Evolutionary conservation across 2,797 vertebrate genomes (phyloP).

Genomic region (Furcifer pardalis): DNA sequence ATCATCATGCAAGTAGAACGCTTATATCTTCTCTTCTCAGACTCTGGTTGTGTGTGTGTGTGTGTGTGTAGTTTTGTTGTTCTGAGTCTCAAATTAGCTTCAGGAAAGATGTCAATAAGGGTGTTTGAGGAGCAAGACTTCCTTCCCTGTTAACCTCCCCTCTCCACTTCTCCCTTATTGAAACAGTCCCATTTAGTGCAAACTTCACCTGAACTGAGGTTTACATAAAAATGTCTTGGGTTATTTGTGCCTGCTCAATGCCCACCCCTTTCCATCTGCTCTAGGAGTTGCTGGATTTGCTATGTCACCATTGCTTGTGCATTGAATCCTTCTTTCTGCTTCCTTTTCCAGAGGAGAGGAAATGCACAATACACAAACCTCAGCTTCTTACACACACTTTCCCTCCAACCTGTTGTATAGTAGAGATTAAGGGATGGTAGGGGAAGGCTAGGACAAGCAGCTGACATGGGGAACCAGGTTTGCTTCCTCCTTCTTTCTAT

Average conservation of each 20-base stretch:
- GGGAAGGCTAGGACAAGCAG: constrained; percentile 28
- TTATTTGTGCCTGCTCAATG: constrained; percentile 10
- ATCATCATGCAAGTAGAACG: constrained; percentile 79
- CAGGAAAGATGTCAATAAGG: constrained; percentile 52
- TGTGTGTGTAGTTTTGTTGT: constrained; percentile 6
- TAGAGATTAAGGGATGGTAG: constrained; percentile 43
- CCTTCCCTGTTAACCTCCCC: constrained; percentile 51
- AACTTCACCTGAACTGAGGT: constrained; percentile 65
- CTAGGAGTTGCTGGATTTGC: neutral
- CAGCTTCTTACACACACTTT: neutral
- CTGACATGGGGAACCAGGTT: constrained; percentile 9
- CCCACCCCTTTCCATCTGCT: neutral
- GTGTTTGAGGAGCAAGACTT: constrained; percentile 49
- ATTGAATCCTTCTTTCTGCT: constrained; percentile 5
- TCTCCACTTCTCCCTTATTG: constrained; percentile 46
- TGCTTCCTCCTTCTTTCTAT: constrained; percentile 32
- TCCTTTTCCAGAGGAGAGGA: neutral
- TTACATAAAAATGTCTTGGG: constrained; percentile 37
- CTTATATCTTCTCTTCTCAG: constrained; percentile 68
- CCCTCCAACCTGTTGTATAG: constrained; percentile 19
- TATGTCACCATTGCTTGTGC: constrained; percentile 33
- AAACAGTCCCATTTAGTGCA: constrained; percentile 75
- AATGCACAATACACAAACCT: neutral
- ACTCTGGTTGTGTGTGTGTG: constrained; percentile 47
- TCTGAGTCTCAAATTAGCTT: constrained; percentile 30